Percentiles rank a stretch among this genome's conserved stretches.
Conservation (phyloP, 2,113 vertebrate species). For the Chauna torquata region DNA sequence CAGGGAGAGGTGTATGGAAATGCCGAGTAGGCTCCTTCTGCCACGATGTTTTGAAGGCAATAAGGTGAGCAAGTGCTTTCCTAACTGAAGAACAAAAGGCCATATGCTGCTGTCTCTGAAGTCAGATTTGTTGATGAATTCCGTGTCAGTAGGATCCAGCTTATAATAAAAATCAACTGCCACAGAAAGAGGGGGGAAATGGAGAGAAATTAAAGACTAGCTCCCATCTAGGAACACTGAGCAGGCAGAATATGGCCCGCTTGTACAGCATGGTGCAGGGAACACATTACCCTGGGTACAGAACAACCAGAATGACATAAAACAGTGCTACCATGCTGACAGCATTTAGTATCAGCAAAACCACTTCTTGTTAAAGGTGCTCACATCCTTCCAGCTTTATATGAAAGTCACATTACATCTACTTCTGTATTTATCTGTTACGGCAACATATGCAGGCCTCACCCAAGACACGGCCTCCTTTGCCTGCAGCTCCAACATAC, state of each 20-base stretch:
- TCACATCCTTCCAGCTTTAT: neutral
- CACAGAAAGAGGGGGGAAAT: neutral
- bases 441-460: rapidly evolving
- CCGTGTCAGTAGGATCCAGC: neutral
- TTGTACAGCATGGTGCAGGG: rapidly evolving
- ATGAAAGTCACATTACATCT: rapidly evolving
- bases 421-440: neutral
- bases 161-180: neutral
- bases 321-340: neutral
- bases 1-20: neutral
- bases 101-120: neutral
- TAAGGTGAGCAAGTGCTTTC: neutral
- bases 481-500: neutral
- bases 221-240: neutral
- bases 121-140: neutral
- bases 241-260: rapidly evolving
- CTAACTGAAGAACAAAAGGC: neutral
- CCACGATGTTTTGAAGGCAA: neutral
- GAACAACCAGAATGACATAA: too few species aligned
- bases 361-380: neutral
- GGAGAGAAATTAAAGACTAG: neutral
- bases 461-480: rapidly evolving
- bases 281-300: neutral
- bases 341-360: neutral
- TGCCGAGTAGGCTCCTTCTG: neutral